phyloP scores from a whole-genome alignment of 2,797 vertebrate species.

The Mormyrops attenuatus region DNA sequence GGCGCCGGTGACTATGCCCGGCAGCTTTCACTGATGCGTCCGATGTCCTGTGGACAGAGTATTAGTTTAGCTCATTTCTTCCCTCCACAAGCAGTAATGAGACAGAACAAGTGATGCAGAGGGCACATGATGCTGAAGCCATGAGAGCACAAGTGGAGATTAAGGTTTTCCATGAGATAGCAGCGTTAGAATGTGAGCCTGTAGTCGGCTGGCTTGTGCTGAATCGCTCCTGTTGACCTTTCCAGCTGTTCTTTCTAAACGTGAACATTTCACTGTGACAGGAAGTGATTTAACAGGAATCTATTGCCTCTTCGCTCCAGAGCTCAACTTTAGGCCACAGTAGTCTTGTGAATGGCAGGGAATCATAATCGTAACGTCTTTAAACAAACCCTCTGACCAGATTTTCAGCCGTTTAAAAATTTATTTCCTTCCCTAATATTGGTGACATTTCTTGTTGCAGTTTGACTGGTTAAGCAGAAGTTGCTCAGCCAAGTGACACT shows the following conservation, averaged over 20 bases:
- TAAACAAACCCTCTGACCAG: neutral
- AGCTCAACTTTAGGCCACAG: neutral
- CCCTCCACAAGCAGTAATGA: neutral
- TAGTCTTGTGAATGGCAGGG: neutral
- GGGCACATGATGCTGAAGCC: neutral
- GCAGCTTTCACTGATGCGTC: neutral
- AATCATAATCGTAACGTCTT: neutral
- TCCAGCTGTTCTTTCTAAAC: neutral
- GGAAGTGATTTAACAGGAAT: neutral
- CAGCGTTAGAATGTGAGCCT: neutral
- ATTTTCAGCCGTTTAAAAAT: neutral
- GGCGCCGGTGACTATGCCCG: neutral
- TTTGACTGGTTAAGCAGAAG: neutral
- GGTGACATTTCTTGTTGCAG: neutral
- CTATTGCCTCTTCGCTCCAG: neutral
- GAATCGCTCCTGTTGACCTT: neutral
- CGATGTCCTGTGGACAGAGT: neutral
- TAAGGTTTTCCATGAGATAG: neutral
- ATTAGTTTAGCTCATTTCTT: neutral
- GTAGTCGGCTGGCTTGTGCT: neutral
- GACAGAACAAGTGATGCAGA: neutral
- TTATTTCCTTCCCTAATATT: neutral
- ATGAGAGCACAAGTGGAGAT: neutral
- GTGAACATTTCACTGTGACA: neutral
- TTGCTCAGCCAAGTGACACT: neutral